Evolutionary conservation across 2,797 vertebrate genomes (phyloP).

Genomic region (Cyprinodon diabolis): DNA sequence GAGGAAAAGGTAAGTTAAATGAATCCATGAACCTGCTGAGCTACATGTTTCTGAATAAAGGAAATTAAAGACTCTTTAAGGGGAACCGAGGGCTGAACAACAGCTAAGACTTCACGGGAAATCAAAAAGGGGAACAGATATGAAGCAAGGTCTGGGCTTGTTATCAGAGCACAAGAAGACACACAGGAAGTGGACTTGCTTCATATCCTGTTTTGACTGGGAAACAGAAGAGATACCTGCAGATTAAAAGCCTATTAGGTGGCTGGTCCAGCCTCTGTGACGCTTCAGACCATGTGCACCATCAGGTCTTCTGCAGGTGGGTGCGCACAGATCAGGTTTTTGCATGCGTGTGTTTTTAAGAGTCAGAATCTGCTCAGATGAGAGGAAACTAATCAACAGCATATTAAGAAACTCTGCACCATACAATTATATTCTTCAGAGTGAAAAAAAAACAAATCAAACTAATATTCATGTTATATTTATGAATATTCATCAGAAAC

Average conservation of each 20-base stretch:
- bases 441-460: neutral
- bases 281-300: constrained; percentile 38
- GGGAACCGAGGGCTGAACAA: constrained; percentile 5
- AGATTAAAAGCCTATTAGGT: constrained; percentile 26
- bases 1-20: constrained; percentile 8
- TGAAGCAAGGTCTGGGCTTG: constrained; percentile 1
- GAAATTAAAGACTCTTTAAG: constrained; percentile 15
- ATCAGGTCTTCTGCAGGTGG: constrained; percentile 26
- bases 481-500: neutral
- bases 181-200: constrained; percentile 53
- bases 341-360: constrained; percentile 7
- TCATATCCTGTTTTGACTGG: constrained; percentile 69
- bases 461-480: neutral
- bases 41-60: constrained; percentile 14
- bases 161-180: constrained; percentile 38
- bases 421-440: constrained; percentile 43
- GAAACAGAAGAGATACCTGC: constrained; percentile 52
- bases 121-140: constrained; percentile 54
- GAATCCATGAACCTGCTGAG: constrained; percentile 29
- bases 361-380: constrained; percentile 19
- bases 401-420: constrained; percentile 37
- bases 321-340: constrained; percentile 9
- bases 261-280: constrained; percentile 29
- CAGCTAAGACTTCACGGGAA: constrained; percentile 42
- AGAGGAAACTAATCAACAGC: constrained; percentile 22